A percentile compares a stretch with the other conserved stretches of the same genome.
phyloP scores from a whole-genome alignment of 23 tunicate genomes.

The Styela clava region DNA sequence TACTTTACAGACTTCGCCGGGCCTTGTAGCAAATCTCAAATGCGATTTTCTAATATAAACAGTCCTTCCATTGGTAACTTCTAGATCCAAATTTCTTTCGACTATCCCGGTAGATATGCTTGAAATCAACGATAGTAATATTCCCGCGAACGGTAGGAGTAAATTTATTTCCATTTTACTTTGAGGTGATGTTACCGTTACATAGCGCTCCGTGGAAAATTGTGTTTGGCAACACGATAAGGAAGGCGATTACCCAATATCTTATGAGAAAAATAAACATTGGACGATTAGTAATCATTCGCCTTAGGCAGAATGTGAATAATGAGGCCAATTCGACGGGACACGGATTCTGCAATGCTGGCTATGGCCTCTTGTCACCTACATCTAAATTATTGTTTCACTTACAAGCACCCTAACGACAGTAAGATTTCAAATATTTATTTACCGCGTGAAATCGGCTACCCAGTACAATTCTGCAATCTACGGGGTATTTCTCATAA shows the following conservation, averaged over 20 bases:
- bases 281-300: background rate
- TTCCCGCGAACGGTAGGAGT: too few relatives aligned
- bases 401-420: too few relatives aligned
- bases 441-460: too few relatives aligned
- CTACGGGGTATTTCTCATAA: too few relatives aligned
- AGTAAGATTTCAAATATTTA: too few relatives aligned
- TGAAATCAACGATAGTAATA: background rate
- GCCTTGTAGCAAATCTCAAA: conserved; percentile 26
- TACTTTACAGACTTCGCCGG: conserved; percentile 68
- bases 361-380: too few relatives aligned
- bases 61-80: conserved; percentile 75
- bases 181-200: background rate
- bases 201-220: background rate
- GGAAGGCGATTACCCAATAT: background rate
- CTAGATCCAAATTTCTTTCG: conserved; percentile 22
- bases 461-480: too few relatives aligned
- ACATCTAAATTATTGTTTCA: too few relatives aligned
- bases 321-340: too few relatives aligned
- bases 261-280: background rate
- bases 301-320: too few relatives aligned
- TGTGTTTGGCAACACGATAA: background rate
- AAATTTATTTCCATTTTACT: background rate
- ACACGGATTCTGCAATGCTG: too few relatives aligned
- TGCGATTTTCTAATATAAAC: conserved; percentile 29
- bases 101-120: background rate